These are phyloP conservation scores for Chaetura pelagica DNA, from an alignment of 2,113 vertebrate species.

Conservation along the genomic window DNA sequence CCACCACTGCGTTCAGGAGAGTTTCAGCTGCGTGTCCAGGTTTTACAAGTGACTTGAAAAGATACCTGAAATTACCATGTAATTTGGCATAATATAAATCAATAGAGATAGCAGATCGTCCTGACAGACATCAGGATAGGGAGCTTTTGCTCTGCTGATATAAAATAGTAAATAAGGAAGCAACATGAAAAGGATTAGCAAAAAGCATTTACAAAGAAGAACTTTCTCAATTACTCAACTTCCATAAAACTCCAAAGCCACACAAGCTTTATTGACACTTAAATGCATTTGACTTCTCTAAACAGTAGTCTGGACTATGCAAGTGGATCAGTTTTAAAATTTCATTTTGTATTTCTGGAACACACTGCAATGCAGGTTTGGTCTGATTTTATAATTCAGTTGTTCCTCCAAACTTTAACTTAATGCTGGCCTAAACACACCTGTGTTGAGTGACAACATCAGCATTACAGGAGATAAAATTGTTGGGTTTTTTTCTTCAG, in stretches of 20 bases:
- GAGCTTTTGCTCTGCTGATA: background rate
- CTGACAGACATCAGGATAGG: background rate
- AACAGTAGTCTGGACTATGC: background rate
- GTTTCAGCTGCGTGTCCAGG: background rate
- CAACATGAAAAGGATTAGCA: rapidly evolving
- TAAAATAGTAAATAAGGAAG: background rate
- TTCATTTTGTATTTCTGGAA: background rate
- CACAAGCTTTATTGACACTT: background rate
- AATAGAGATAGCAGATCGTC: rapidly evolving
- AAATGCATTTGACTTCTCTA: background rate
- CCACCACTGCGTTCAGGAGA: background rate
- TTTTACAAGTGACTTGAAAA: background rate
- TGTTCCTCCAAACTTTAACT: background rate
- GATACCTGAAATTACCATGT: background rate
- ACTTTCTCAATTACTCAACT: background rate
- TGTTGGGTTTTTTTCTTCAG: background rate
- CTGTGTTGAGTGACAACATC: rapidly evolving
- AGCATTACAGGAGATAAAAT: background rate
- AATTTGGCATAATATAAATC: background rate
- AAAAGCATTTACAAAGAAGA: background rate
- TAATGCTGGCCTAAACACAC: background rate
- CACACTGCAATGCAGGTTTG: background rate
- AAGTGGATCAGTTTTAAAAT: background rate
- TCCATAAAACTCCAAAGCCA: background rate
- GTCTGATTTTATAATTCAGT: background rate